These are phyloP conservation scores for Poecilus cupreus DNA, from an alignment of 2,888 invertebrate species.

Conservation along the genomic window DNA sequence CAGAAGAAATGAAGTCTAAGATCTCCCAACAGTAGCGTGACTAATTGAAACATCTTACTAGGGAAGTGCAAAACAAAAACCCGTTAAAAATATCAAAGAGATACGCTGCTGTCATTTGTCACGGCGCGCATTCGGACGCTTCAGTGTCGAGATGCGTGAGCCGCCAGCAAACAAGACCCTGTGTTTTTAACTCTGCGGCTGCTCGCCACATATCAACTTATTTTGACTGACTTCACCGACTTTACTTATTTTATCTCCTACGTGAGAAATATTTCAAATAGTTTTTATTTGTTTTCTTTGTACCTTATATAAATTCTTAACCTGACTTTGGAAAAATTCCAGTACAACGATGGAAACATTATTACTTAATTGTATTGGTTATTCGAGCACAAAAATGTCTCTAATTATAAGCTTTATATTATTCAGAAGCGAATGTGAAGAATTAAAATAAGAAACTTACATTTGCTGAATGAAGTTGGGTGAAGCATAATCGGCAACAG, in stretches of 20 bases:
- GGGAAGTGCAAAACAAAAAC: constrained; percentile 63
- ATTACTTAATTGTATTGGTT: too few relatives aligned
- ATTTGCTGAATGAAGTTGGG: too few relatives aligned
- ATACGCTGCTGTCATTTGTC: constrained; percentile 67
- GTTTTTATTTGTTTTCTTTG: background rate
- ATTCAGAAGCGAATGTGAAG: too few relatives aligned
- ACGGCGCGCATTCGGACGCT: constrained; percentile 45
- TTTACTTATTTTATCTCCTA: background rate
- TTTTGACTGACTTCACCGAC: constrained; percentile 8
- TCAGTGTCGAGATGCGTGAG: background rate
- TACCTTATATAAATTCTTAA: background rate
- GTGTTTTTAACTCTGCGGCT: constrained; percentile 4
- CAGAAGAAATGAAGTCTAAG: constrained; percentile 9
- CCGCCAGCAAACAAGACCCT: constrained; percentile 2
- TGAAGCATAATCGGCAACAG: too few relatives aligned
- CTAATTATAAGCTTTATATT: too few relatives aligned
- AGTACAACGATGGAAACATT: too few relatives aligned
- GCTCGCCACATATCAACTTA: constrained; percentile 23
- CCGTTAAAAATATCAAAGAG: constrained; percentile 66
- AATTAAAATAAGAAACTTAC: too few relatives aligned
- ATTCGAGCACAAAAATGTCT: too few relatives aligned
- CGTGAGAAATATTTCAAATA: background rate
- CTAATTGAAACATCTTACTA: constrained; percentile 68
- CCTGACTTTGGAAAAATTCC: background rate
- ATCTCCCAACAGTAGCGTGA: constrained; percentile 66